phyloP scores from a whole-genome alignment of 2,113 vertebrate species.

The Coracopsis vasa region DNA sequence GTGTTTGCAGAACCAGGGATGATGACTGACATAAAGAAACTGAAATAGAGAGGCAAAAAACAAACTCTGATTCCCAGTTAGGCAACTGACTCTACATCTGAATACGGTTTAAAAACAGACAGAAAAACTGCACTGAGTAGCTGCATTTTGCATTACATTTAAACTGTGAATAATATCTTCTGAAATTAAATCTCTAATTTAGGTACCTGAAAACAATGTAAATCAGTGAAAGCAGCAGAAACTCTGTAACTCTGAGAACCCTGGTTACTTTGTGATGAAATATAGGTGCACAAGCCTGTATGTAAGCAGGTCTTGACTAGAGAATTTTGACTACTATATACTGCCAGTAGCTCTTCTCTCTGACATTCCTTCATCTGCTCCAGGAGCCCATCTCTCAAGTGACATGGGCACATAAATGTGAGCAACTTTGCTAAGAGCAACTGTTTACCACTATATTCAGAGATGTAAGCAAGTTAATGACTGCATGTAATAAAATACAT shows the following conservation, averaged over 20 bases:
- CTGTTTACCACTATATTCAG: neutral
- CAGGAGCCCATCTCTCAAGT: neutral
- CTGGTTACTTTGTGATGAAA: neutral
- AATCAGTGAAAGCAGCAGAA: neutral
- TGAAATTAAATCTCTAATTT: constrained; percentile 17
- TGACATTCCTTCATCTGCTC: neutral
- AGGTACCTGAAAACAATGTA: neutral
- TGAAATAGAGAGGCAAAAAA: constrained; percentile 8
- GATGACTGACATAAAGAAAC: neutral
- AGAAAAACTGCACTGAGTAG: neutral
- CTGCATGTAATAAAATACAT: neutral
- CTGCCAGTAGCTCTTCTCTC: neutral
- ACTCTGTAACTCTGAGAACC: neutral
- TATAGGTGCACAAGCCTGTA: neutral
- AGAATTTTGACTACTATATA: neutral
- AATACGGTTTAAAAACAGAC: neutral
- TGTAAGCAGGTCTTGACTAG: neutral
- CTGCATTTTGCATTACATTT: neutral
- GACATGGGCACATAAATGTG: neutral
- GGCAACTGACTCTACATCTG: neutral
- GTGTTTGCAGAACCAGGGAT: neutral
- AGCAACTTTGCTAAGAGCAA: neutral
- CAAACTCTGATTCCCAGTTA: neutral
- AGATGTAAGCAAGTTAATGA: neutral
- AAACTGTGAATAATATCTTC: neutral